Evolutionary conservation across 2,888 invertebrate genomes (phyloP).

Genomic region (Margaritifera margaritifera): DNA sequence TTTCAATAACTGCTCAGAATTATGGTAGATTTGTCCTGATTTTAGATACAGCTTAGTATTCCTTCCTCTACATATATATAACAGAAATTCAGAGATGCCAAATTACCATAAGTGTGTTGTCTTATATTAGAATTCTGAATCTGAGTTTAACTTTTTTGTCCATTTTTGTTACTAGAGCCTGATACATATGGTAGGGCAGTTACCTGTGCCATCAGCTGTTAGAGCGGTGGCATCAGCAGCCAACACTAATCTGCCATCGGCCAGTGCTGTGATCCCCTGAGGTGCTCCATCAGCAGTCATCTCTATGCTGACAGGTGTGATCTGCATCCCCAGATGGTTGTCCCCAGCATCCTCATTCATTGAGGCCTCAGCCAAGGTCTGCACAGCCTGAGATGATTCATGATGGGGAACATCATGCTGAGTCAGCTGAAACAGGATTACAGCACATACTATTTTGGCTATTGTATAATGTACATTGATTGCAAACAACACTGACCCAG

Average conservation of each 20-base stretch:
- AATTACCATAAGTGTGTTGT: no score
- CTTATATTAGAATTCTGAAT: no score
- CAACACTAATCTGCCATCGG: constrained; percentile 78
- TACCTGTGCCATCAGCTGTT: no score
- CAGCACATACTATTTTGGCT: not conserved
- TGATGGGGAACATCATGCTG: constrained; percentile 31
- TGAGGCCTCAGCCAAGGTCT: constrained; percentile 78
- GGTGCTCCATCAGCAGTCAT: constrained; percentile 76
- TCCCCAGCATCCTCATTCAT: constrained; percentile 46
- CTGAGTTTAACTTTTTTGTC: no score
- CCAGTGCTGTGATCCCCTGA: constrained; percentile 77
- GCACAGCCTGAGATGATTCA: constrained; percentile 63
- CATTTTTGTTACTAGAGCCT: no score
- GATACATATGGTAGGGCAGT: not conserved
- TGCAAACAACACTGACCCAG: no score
- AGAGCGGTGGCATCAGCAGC: no score
- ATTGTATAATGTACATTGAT: not conserved
- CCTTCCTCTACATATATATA: no score
- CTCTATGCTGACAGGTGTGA: constrained; percentile 83
- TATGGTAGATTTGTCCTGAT: no score
- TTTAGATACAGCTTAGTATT: no score
- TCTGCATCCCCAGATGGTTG: constrained; percentile 39
- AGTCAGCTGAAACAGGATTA: constrained; percentile 17
- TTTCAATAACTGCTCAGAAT: no score
- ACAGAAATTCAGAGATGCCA: no score